These are phyloP conservation scores for Scomberomorus guttatus DNA, from an alignment of 2,797 vertebrate genomes.

Conservation along the genomic window DNA sequence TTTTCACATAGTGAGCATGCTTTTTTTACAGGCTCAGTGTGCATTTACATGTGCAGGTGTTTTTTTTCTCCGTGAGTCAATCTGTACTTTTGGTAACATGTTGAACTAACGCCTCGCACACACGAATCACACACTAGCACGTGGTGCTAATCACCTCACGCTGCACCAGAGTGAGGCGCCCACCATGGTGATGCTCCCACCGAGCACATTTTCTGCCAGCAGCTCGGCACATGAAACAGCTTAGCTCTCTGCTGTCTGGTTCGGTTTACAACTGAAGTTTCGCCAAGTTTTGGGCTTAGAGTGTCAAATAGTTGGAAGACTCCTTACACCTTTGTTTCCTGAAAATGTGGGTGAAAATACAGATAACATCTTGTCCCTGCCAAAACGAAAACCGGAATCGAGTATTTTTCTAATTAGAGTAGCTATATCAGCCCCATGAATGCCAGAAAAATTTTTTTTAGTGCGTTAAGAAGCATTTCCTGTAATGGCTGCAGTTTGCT, in stretches of 20 bases:
- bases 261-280: slow-evolving; percentile 45
- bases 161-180: slow-evolving; percentile 22
- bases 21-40: slow-evolving; percentile 1
- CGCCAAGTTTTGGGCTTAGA: slow-evolving; percentile 13
- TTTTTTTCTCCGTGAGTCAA: slow-evolving; percentile 29
- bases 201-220: slow-evolving; percentile 44
- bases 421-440: neutral
- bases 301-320: slow-evolving; percentile 26
- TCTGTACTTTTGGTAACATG: neutral
- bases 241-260: slow-evolving; percentile 43
- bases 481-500: neutral
- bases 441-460: neutral
- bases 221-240: slow-evolving; percentile 65
- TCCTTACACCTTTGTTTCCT: slow-evolving; percentile 33
- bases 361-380: slow-evolving; percentile 2
- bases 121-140: slow-evolving; percentile 7
- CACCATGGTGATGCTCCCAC: slow-evolving; percentile 36
- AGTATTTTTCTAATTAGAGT: neutral
- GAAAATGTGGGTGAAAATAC: slow-evolving; percentile 27
- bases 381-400: neutral
- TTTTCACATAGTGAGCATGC: neutral
- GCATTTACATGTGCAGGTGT: neutral
- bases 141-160: slow-evolving; percentile 40
- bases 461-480: neutral
- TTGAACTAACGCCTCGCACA: slow-evolving; percentile 6